Evolutionary conservation across 2,113 vertebrate genomes (phyloP), one percentile per base, ranked within the genome.

Genomic region (Carollia perspicillata): DNA sequence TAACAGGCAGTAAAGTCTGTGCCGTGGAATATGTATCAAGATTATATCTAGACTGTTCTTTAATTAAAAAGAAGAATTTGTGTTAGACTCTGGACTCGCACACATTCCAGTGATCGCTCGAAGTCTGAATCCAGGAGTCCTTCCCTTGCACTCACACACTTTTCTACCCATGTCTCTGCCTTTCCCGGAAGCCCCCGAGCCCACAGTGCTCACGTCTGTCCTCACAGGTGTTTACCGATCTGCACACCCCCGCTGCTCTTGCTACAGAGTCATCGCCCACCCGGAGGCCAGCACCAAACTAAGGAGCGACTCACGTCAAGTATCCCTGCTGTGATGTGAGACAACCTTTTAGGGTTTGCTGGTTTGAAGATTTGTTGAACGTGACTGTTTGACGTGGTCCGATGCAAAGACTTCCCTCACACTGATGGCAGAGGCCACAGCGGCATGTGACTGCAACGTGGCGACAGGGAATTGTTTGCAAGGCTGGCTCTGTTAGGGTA

Each of bases 161-260:
- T 40, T 47, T 23, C 16, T 5, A 16, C 26, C 22, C 35, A 75
- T 1, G 3, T 17, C 17, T 37, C 35, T 63, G 53, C 14, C 9
- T 60, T 58, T 78, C 13, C 6, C 11, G 5, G 11, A 81, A 37
- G 33, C 5, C 26, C 33, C n/a, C 30, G 11, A n/a, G 72, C 20
- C 4, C 4, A 0, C 0, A 1, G 0, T 0, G 1, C 1, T 53
- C 33, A 2, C 0, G 0, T 30, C 37, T 11, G 16, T 40, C 30
- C 68, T 22, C 17, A 4, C 1, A 51, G 66, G 5, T 22, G 0
- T 11, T 0, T 20, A 55, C 23, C 8, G 0, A 16, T 26, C 9
- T 8, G 22, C 22, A n/a, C 6, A 30, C 12, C n/a, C 53, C 23
- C 4, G 2, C 20, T 13, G 37, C 14, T 6, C 49, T 66, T 47